Evolutionary conservation across 2,888 invertebrate genomes (phyloP), one percentile per base, ranked within the genome.

Genomic region (Coelopa pilipes): DNA sequence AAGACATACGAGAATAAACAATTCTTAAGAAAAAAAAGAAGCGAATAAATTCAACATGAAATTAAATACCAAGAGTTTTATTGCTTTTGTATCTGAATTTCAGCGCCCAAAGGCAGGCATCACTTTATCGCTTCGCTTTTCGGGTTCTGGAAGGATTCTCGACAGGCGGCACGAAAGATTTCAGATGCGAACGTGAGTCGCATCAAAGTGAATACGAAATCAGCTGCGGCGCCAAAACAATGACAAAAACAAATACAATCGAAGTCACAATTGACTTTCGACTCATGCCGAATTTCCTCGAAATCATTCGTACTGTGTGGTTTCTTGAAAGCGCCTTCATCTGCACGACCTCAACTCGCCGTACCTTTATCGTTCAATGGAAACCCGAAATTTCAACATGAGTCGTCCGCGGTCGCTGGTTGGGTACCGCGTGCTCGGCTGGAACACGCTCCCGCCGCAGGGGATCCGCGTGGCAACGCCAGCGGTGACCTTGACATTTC

Each of bases 401-500:
- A 34, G 34, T 34, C 34, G 34, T 34, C 34, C 7, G 34, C 34
- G 7, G 34, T 34, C 34, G 34, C 34, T 34, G 34, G 57, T 24
- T 21, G 57, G 1, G 57, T 59, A 17, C 13, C 19, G 57, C 57
- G 21, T 21, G 21, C 17, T 1, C 34, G 34, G 4, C 34, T 34
- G 34, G 57, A 59, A 59, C 57, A 17, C 21, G 57, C 17, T 59
- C 19, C 21, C 34, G 17, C 24, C 24, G 17, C 17, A 17, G 63
- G 12, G 15, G 1, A 46, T 63, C 17, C 21, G 66, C 66, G 50
- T 50, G 50, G 50, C 24, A 66, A 66, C 66, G 66, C 50, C 3
- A 49, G 47, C 50, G 49, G 19, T 21, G 66, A 24, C 66, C 66
- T 66, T 66, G 66, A 66, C 66, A 66, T 66, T 66, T 66, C 1